Evolutionary conservation across 2,113 vertebrate genomes (phyloP).

Genomic region (Halcyon senegalensis): DNA sequence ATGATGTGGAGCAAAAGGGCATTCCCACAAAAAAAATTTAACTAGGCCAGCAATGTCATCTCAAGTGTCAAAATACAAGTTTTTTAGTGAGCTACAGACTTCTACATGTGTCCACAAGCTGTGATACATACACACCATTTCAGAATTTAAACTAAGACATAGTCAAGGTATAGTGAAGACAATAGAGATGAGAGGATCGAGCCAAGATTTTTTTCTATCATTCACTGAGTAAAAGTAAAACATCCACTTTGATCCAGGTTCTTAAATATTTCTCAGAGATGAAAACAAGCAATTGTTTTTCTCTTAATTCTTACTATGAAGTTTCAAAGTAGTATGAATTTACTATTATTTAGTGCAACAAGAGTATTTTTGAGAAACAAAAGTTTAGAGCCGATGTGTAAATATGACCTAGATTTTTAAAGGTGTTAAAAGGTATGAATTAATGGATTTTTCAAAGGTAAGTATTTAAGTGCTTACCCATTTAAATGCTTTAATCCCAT

Average conservation of each 20-base stretch:
- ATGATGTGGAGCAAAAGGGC: not conserved
- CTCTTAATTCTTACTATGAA: not conserved
- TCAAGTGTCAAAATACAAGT: not conserved
- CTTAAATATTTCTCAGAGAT: constrained; percentile 15
- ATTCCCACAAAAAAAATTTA: not conserved
- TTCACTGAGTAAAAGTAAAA: not conserved
- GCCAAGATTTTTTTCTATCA: not conserved
- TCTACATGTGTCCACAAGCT: not conserved
- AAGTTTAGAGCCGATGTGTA: not conserved
- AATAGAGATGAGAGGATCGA: not conserved
- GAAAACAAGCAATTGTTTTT: not conserved
- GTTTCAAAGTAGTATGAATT: not conserved
- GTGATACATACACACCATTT: not conserved
- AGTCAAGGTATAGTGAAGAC: not conserved
- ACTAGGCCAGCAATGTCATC: not conserved
- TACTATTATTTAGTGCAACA: not conserved
- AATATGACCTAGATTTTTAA: constrained; percentile 12
- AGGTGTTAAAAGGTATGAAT: constrained; percentile 30
- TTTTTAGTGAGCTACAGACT: not conserved
- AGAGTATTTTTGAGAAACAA: not conserved
- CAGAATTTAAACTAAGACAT: not conserved
- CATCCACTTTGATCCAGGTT: not conserved
- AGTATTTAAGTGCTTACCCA: constrained; percentile 3
- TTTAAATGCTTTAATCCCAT: constrained; percentile 27
- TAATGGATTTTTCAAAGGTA: constrained; percentile 31